phyloP scores from a whole-genome alignment of 2,113 vertebrate species.

The Oenanthe oenanthe region DNA sequence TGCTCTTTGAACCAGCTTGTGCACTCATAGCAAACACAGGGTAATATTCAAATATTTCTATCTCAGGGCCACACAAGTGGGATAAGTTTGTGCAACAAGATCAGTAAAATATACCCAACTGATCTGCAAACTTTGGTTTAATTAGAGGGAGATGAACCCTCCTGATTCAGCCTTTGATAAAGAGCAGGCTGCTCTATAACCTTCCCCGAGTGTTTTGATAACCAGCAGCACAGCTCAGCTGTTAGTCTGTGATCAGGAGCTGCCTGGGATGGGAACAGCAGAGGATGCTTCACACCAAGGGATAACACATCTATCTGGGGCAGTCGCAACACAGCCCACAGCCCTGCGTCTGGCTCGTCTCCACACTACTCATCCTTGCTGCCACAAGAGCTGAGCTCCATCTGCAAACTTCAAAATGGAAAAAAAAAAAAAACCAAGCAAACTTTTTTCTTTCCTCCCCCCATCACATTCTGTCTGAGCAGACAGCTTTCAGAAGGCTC shows the following conservation, averaged over 20 bases:
- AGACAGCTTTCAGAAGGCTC: constrained; percentile 29
- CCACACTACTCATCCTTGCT: not conserved
- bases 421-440: not conserved
- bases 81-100: not conserved
- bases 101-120: not conserved
- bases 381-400: not conserved
- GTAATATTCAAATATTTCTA: not conserved
- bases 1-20: not conserved
- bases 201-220: not conserved
- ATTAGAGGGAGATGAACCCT: not conserved
- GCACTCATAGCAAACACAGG: not conserved
- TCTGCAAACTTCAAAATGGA: constrained; percentile 48
- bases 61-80: not conserved
- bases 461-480: not conserved
- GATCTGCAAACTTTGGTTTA: constrained; percentile 1
- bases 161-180: not conserved
- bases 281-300: constrained; percentile 23
- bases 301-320: constrained; percentile 64
- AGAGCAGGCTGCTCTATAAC: constrained; percentile 6
- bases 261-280: constrained; percentile 31
- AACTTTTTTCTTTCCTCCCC: not conserved
- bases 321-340: constrained; percentile 60
- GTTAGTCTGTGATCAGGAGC: constrained; percentile 20
- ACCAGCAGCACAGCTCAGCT: constrained; percentile 27
- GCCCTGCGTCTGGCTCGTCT: constrained; percentile 40